Conservation (phyloP, 1,140 invertebrate genomes). For the Philaenus spumarius region DNA sequence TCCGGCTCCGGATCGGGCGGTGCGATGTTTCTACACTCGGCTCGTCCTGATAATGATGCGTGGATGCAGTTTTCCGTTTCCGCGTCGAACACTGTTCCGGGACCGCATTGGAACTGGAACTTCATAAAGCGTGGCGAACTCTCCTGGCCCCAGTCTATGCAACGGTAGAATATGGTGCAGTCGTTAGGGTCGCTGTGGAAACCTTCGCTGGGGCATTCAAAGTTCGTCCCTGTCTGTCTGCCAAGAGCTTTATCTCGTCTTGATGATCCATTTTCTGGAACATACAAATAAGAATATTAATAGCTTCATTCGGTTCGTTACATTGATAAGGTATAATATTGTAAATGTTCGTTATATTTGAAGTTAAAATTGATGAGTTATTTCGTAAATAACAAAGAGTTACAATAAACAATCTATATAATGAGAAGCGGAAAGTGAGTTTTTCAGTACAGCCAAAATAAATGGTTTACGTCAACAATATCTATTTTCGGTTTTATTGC, state of each 20-base stretch:
- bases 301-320: too few relatives aligned
- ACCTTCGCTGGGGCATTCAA: conserved; percentile 48
- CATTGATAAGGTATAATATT: too few relatives aligned
- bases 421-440: too few relatives aligned
- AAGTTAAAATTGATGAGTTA: too few relatives aligned
- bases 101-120: conserved; percentile 59
- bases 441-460: too few relatives aligned
- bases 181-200: conserved; percentile 48
- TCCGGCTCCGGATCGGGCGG: conserved; percentile 16
- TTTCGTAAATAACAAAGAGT: too few relatives aligned
- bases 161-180: conserved; percentile 51
- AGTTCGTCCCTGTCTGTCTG: conserved; percentile 21
- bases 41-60: conserved; percentile 50
- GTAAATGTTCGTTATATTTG: too few relatives aligned
- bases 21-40: conserved; percentile 41
- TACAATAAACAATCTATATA: too few relatives aligned
- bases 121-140: conserved; percentile 32
- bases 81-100: conserved; percentile 63
- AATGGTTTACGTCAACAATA: too few relatives aligned
- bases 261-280: too few relatives aligned
- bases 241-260: conserved; percentile 1
- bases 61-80: conserved; percentile 57
- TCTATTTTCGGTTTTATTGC: too few relatives aligned
- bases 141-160: conserved; percentile 42
- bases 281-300: too few relatives aligned